Base-by-base conservation (phyloP, 1,140 invertebrate species). In the Halyomorpha halys region DNA sequence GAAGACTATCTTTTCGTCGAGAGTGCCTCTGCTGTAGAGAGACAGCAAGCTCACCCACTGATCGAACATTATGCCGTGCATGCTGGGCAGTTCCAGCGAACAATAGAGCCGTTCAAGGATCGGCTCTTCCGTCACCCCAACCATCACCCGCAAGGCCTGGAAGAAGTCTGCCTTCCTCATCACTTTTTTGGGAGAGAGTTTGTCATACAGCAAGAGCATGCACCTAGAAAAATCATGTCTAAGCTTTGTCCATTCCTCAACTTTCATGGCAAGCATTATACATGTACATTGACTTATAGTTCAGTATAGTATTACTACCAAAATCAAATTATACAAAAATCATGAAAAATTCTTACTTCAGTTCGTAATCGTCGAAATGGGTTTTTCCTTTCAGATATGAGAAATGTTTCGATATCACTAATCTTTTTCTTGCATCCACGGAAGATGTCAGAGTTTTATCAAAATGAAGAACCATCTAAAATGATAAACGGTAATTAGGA, bases 1-100 rank as follows among this genome's bases (percentile, higher is more conserved):
- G 53, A 64, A 64, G 51, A 23, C 54, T 8, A 59, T 64, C 44
- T 64, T 64, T 34, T 64, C 63, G 16, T 64, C 63, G 13, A 59
- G 34, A 18, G 63, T 39, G 25, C 63, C 63, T 19, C 63, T 18
- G 51, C 51, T 30, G 51, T 44, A 64, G 6, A 64, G n/a, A 0
- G 63, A 56, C 25, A 64, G 23, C 15, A 64, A 47, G 27, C 39
- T 21, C 30, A 64, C 39, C 49, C 53, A 64, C 49, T 54, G 30
- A 14, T 64, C 49, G 14, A 53, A 30, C 44, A 44, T 56, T 3
- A 64, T 54, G 18, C 63, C 63, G 21, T 27, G 25, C 8, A 56
- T 19, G 23, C 44, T 53, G 16, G 63, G 63, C 18, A 56, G 13
- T 19, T 64, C 63, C 25, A 64, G 54, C 1, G 47, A 51, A 16